Conservation (phyloP, 2,113 vertebrate genomes). For the Rhodinocichla rosea region DNA sequence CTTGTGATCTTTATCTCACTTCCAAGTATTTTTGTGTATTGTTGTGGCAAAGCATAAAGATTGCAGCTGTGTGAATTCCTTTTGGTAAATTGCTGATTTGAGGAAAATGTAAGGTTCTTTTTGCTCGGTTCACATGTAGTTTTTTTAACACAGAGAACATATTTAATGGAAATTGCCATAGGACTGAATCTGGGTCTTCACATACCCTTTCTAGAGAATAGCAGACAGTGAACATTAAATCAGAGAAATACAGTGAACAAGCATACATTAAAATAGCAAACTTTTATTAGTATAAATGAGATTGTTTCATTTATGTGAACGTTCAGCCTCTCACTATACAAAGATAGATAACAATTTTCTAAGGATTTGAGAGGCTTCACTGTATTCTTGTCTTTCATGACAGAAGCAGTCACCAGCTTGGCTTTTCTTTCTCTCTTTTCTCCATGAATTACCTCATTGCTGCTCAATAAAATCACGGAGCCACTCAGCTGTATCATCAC, state of each 20-base stretch:
- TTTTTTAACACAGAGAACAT: not conserved
- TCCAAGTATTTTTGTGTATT: not conserved
- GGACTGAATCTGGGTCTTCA: not conserved
- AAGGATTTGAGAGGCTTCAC: not conserved
- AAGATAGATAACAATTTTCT: not conserved
- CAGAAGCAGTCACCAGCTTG: not conserved
- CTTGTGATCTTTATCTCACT: conserved; percentile 1
- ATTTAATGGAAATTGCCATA: not conserved
- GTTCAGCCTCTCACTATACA: not conserved
- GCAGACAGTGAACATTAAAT: not conserved
- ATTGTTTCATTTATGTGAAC: not conserved
- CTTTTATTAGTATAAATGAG: not conserved
- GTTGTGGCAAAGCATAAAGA: not conserved
- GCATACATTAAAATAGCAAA: not conserved
- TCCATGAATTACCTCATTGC: not conserved
- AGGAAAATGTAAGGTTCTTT: not conserved
- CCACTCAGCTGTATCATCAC: not conserved
- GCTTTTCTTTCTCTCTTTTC: not conserved
- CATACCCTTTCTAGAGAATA: not conserved
- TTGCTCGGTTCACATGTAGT: not conserved
- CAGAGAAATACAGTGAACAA: not conserved
- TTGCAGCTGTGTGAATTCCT: not conserved
- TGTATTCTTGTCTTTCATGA: not conserved
- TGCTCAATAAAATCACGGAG: not conserved
- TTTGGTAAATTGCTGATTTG: not conserved